These are phyloP conservation scores for Numenius phaeopus DNA, from an alignment of 2,797 vertebrate species.

Conservation along the genomic window DNA sequence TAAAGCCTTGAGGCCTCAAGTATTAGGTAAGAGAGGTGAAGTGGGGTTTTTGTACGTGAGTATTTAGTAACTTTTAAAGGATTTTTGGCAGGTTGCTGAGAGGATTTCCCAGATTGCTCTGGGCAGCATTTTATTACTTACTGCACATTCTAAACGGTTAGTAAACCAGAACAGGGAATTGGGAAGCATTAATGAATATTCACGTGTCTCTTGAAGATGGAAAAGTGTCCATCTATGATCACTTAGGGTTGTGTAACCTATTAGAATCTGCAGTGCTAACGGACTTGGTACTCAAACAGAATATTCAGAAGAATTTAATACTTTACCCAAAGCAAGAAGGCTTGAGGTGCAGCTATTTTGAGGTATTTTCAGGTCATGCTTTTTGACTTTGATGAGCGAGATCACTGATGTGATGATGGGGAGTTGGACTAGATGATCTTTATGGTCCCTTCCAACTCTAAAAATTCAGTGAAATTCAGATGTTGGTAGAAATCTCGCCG, in stretches of 20 bases:
- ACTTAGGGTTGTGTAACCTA: background rate
- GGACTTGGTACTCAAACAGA: background rate
- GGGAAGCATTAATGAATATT: background rate
- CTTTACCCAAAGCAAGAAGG: background rate
- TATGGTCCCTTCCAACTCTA: no score
- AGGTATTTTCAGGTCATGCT: background rate
- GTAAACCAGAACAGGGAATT: background rate
- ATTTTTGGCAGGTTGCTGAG: background rate
- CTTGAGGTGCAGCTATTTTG: background rate
- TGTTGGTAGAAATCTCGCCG: no score
- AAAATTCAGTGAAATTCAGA: no score
- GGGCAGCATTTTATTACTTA: background rate
- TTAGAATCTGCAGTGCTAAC: background rate
- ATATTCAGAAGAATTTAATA: background rate
- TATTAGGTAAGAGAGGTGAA: background rate
- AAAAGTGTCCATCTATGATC: accelerated
- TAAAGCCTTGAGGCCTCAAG: background rate
- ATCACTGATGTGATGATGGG: background rate
- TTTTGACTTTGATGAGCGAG: accelerated
- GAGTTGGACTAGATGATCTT: no score
- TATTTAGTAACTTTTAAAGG: background rate
- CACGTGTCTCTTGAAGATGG: background rate
- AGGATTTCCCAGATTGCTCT: background rate
- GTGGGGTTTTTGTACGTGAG: background rate
- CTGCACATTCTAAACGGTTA: background rate